phyloP scores from a whole-genome alignment of 2,797 vertebrate species.

The Brachyalestes nurse region DNA sequence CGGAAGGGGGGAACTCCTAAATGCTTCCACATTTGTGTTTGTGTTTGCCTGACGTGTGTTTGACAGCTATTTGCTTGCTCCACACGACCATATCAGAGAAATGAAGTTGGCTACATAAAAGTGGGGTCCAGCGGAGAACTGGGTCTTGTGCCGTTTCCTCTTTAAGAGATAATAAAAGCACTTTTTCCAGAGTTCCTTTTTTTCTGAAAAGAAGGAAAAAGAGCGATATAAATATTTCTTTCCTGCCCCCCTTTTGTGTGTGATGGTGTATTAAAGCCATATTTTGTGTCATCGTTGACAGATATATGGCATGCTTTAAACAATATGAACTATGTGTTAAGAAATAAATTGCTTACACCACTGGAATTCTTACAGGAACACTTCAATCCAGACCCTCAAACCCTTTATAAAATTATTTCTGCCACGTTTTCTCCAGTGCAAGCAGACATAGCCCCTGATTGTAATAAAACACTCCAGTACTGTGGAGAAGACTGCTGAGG shows the following conservation, averaged over 20 bases:
- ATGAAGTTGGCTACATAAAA: neutral
- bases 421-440: constrained; percentile 78
- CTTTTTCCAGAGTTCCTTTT: constrained; percentile 54
- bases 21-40: constrained; percentile 40
- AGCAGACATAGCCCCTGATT: constrained; percentile 79
- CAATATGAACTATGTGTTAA: constrained; percentile 87
- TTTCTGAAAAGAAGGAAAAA: constrained; percentile 52
- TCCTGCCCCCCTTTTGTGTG: constrained; percentile 75
- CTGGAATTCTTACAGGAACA: constrained; percentile 83
- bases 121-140: constrained; percentile 18
- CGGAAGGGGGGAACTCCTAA: constrained; percentile 22
- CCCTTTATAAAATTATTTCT: constrained; percentile 80
- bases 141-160: constrained; percentile 56
- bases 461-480: constrained; percentile 76
- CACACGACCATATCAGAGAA: constrained; percentile 16
- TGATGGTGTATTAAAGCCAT: constrained; percentile 83
- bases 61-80: constrained; percentile 47
- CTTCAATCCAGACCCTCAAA: constrained; percentile 80
- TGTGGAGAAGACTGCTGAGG: constrained; percentile 43
- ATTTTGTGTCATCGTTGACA: constrained; percentile 81
- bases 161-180: constrained; percentile 62
- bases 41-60: constrained; percentile 48
- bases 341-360: constrained; percentile 86
- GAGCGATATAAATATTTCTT: constrained; percentile 73
- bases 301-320: constrained; percentile 83